A percentile compares a stretch with the other conserved stretches of the same genome.
These are phyloP conservation scores for Aromia moschata DNA, from an alignment of 2,888 invertebrate genomes.

Conservation along the genomic window DNA sequence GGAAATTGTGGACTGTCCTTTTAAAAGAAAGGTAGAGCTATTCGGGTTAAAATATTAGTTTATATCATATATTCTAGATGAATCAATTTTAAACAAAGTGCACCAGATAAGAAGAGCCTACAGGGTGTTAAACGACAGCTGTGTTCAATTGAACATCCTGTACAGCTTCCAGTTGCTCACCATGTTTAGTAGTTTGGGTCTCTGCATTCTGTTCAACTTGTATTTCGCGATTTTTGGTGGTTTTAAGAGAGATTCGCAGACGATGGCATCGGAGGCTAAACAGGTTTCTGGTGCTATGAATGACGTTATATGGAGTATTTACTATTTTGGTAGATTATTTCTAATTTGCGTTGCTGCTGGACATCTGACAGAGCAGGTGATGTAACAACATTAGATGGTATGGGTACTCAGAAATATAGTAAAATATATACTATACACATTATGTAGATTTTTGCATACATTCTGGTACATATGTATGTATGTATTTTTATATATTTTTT, in stretches of 20 bases:
- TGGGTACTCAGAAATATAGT: too few species aligned
- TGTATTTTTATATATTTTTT: too few species aligned
- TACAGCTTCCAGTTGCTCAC: slow-evolving; percentile 33
- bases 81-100: slow-evolving; percentile 25
- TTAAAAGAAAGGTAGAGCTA: too few species aligned
- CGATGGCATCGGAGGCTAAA: slow-evolving; percentile 20
- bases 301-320: slow-evolving; percentile 38
- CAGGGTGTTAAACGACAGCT: slow-evolving; percentile 26
- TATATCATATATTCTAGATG: slow-evolving; percentile 18
- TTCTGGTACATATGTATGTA: too few species aligned
- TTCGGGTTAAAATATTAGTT: too few species aligned
- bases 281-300: slow-evolving; percentile 30
- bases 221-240: slow-evolving; percentile 43
- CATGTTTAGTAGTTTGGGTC: slow-evolving; percentile 30
- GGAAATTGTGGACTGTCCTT: too few species aligned
- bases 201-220: slow-evolving; percentile 37
- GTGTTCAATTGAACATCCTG: slow-evolving; percentile 27
- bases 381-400: too few species aligned
- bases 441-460: too few species aligned
- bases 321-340: slow-evolving; percentile 35
- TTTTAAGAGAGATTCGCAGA: slow-evolving; percentile 30
- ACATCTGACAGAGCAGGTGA: slow-evolving; percentile 31
- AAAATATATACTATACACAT: too few species aligned
- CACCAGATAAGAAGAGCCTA: slow-evolving; percentile 24
- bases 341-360: slow-evolving; percentile 36